Percentiles rank a stretch among this genome's conserved stretches.
phyloP scores from a whole-genome alignment of 2,113 vertebrate species.

The Coregonus clupeaformis region DNA sequence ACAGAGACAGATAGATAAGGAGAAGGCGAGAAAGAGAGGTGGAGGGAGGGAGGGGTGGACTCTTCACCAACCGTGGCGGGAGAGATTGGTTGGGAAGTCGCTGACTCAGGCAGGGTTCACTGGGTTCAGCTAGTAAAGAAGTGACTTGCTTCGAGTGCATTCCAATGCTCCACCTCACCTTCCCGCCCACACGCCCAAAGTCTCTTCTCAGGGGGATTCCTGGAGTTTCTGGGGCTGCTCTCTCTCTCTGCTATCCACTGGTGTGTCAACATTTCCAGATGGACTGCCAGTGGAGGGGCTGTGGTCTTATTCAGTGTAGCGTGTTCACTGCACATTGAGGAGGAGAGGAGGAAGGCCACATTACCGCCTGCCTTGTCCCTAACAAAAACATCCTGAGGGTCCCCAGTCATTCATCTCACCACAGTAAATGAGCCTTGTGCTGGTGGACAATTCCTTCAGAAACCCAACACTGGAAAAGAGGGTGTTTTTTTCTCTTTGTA shows the following conservation, averaged over 20 bases:
- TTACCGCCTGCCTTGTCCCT: constrained; percentile 15
- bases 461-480: constrained; percentile 39
- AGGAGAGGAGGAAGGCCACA: constrained; percentile 7
- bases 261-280: constrained; percentile 69
- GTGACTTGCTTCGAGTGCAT: constrained; percentile 70
- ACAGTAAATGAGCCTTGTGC: constrained; percentile 41
- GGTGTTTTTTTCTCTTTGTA: constrained; percentile 23
- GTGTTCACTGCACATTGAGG: constrained; percentile 38
- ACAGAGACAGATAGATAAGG: constrained; percentile 16
- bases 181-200: constrained; percentile 44
- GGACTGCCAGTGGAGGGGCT: constrained; percentile 36
- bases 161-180: constrained; percentile 74
- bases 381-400: constrained; percentile 69
- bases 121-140: constrained; percentile 80
- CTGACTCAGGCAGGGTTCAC: constrained; percentile 79
- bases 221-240: constrained; percentile 66
- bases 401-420: constrained; percentile 32
- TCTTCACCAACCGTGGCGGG: constrained; percentile 35
- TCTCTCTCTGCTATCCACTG: constrained; percentile 35
- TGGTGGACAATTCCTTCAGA: constrained; percentile 17
- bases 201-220: constrained; percentile 72
- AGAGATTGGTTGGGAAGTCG: constrained; percentile 56
- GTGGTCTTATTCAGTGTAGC: constrained; percentile 44
- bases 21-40: constrained; percentile 30
- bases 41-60: constrained; percentile 21